phyloP scores from a whole-genome alignment of 2,797 vertebrate genomes.

The Danio choprae region DNA sequence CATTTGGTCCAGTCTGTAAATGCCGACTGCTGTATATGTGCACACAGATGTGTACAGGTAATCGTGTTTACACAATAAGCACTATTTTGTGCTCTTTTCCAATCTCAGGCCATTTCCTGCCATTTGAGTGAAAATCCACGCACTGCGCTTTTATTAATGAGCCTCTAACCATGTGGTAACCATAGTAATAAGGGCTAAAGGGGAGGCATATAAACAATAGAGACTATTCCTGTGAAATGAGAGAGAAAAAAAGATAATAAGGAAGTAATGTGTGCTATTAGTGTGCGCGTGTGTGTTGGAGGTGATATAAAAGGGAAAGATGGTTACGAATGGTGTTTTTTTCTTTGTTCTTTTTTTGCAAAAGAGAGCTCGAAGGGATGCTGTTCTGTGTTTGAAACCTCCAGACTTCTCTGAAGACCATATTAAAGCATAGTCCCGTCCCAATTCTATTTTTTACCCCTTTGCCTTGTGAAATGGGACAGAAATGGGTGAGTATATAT shows the following conservation, averaged over 20 bases:
- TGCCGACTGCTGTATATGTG: neutral
- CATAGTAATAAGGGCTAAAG: constrained; percentile 68
- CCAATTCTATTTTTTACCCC: neutral
- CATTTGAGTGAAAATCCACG: constrained; percentile 28
- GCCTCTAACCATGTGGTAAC: constrained; percentile 65
- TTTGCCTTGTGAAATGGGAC: too few relatives aligned
- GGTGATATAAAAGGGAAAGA: constrained; percentile 41
- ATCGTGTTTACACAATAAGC: constrained; percentile 26
- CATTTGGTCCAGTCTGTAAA: constrained; percentile 49
- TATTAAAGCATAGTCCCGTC: too few relatives aligned
- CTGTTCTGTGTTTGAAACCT: neutral
- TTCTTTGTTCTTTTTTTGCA: too few relatives aligned
- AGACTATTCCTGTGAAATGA: constrained; percentile 47
- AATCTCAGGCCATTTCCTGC: constrained; percentile 57
- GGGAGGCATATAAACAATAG: constrained; percentile 63
- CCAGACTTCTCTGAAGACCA: neutral
- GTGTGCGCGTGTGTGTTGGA: constrained; percentile 9
- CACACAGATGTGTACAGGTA: constrained; percentile 14
- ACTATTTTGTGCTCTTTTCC: constrained; percentile 33
- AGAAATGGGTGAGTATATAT: too few relatives aligned
- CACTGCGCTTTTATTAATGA: constrained; percentile 68
- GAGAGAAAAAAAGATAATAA: constrained; percentile 46
- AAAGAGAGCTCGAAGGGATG: constrained; percentile 11
- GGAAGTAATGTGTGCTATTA: constrained; percentile 46
- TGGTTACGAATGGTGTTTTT: constrained; percentile 35